Evolutionary conservation across 1,140 invertebrate species (phyloP), one percentile per base, ranked within the genome.

Genomic region (Nephotettix cincticeps): DNA sequence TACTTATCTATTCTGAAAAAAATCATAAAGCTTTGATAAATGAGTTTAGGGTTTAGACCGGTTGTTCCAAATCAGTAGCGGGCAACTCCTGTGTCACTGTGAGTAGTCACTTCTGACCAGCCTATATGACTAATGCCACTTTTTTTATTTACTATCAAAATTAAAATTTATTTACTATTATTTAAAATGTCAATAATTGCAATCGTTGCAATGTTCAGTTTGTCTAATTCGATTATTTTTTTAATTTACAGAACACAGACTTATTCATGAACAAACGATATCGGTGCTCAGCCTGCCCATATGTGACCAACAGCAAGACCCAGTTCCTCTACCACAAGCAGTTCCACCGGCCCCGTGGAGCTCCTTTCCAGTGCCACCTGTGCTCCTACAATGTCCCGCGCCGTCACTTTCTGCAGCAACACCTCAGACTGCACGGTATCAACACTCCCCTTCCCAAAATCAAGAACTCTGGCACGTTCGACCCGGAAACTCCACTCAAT

Each of bases 371-470:
- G 79, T 95, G 93, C 79, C 85, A 86, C 0, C 81, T 89, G 69
- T 96, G 93, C 80, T 88, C 89, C 71, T 96, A 94, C 77, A 93
- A 91, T 78, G 93, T 93, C 0, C 91, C 88, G 29, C 91, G 91
- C 78, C 85, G 89, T 51, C 89, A 93, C 76, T 83, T 94, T 14
- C 81, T 95, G 1, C 88, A 89, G 76, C 91, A 93, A 76, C 92
- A 94, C 78, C 83, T 90, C 76, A 84, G 90, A 80, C 87, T 93
- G 1, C 93, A 94, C 79, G 88, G 89, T 58, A 83, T 89, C 30
- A 82, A 77, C 56, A 78, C 83, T 23, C 79, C 61, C 1, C 71
- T 40, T 4, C 67, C 30, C 14, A 45, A 51, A 19, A 54, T n/a
- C 14, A 69, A 61, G 56, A 28, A 69, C 29, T 58, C 25, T 23